Conservation (phyloP, 1,140 invertebrate species). For the Drosophila tristis region DNA sequence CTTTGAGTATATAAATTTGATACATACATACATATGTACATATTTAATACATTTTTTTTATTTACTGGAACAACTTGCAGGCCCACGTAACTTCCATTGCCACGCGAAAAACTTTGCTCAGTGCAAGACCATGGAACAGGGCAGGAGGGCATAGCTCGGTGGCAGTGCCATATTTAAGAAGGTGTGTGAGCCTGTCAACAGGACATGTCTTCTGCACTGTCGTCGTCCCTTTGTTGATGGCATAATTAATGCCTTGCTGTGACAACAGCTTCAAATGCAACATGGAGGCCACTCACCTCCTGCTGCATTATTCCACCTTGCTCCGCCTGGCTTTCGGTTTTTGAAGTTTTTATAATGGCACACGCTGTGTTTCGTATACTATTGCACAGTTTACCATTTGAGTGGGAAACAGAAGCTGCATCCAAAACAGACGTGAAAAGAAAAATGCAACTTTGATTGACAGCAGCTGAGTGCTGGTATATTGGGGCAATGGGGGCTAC, state of each 20-base stretch:
- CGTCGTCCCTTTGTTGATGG: conserved; percentile 70
- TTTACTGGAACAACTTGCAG: conserved; percentile 53
- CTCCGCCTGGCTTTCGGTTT: conserved; percentile 57
- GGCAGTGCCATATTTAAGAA: conserved; percentile 1
- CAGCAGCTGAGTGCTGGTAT: conserved; percentile 50
- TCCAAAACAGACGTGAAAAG: conserved; percentile 37
- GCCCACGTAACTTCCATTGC: conserved; percentile 73
- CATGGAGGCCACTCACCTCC: background rate
- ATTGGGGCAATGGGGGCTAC: background rate
- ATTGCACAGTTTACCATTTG: conserved; percentile 51
- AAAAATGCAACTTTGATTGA: conserved; percentile 77
- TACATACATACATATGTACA: no score
- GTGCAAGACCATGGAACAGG: background rate
- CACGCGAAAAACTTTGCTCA: conserved; percentile 66
- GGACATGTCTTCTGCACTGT: conserved; percentile 66
- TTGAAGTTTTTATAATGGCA: conserved; percentile 70
- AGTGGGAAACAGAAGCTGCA: conserved; percentile 2
- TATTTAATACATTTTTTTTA: no score
- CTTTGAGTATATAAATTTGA: background rate
- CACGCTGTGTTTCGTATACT: conserved; percentile 47
- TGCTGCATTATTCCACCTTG: background rate
- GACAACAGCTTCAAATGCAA: conserved; percentile 61
- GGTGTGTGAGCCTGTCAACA: conserved; percentile 57
- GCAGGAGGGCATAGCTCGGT: background rate
- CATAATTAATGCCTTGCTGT: conserved; percentile 76